Evolutionary conservation across 2,113 vertebrate species (phyloP).

Genomic region (Ceyx melanurus): DNA sequence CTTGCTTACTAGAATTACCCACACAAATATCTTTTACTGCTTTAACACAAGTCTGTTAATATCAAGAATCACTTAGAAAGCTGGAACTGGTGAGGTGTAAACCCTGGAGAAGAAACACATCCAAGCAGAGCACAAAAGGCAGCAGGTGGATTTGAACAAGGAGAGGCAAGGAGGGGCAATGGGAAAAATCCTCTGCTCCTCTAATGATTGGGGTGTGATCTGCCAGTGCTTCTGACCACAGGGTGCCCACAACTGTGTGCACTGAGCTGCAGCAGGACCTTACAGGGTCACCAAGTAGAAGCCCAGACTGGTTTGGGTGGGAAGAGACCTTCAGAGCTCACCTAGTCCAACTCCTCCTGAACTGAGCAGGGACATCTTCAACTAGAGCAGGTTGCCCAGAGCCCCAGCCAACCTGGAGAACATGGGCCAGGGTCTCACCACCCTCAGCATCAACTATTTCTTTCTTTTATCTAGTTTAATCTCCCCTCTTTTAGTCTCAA

Average conservation of each 20-base stretch:
- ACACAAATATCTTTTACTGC: neutral
- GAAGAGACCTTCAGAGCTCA: neutral
- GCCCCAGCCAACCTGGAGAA: neutral
- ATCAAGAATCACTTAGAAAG: fast-evolving
- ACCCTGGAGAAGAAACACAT: neutral
- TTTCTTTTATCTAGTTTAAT: neutral
- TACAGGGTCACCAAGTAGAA: neutral
- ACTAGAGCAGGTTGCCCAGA: neutral
- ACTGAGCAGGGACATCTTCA: neutral
- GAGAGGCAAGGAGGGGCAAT: fast-evolving
- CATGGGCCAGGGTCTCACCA: neutral
- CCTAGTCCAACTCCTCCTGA: neutral
- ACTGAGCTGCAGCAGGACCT: neutral
- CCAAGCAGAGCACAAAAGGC: neutral
- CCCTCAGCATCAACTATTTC: neutral
- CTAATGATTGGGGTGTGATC: neutral
- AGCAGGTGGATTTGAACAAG: neutral
- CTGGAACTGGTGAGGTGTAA: neutral
- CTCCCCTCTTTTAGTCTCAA: neutral
- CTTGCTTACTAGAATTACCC: neutral
- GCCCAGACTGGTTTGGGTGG: neutral
- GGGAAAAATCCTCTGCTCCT: neutral
- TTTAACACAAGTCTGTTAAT: neutral
- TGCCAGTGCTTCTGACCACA: neutral
- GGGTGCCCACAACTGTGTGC: fast-evolving